phyloP scores from a whole-genome alignment of 2,797 vertebrate species.

The Peromyscus aztecus region DNA sequence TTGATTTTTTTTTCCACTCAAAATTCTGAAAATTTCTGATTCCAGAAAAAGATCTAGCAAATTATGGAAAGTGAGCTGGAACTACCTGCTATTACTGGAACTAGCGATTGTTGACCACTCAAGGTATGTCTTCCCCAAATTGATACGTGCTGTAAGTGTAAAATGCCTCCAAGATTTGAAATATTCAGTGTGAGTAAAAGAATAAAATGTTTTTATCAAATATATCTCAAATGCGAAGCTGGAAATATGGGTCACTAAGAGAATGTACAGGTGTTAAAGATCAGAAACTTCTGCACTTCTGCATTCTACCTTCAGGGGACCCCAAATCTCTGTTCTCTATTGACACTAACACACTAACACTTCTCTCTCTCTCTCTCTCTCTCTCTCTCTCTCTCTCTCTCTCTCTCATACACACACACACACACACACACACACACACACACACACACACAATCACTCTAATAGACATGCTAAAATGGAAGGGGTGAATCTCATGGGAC shows the following conservation, averaged over 20 bases:
- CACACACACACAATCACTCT: not conserved
- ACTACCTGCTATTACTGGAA: not conserved
- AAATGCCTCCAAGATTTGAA: not conserved
- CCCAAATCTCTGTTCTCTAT: not conserved
- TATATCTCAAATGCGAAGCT: not conserved
- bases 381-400: no score
- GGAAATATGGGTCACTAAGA: not conserved
- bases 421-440: not conserved
- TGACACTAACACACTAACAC: no score
- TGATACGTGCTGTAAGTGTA: not conserved
- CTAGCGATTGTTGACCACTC: not conserved
- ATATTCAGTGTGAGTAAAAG: not conserved
- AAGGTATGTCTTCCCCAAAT: not conserved
- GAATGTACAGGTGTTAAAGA: not conserved
- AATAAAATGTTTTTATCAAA: constrained; percentile 16
- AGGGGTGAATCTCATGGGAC: not conserved
- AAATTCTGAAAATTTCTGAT: not conserved
- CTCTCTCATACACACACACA: no score
- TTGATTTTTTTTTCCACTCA: not conserved
- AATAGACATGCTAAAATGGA: not conserved
- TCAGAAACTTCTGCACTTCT: not conserved
- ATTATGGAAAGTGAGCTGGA: not conserved
- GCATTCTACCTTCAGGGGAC: not conserved
- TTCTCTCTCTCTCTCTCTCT: no score
- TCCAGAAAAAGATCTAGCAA: not conserved